These are phyloP conservation scores for Brachionichthys hirsutus DNA, from an alignment of 2,113 vertebrate species.

Conservation along the genomic window DNA sequence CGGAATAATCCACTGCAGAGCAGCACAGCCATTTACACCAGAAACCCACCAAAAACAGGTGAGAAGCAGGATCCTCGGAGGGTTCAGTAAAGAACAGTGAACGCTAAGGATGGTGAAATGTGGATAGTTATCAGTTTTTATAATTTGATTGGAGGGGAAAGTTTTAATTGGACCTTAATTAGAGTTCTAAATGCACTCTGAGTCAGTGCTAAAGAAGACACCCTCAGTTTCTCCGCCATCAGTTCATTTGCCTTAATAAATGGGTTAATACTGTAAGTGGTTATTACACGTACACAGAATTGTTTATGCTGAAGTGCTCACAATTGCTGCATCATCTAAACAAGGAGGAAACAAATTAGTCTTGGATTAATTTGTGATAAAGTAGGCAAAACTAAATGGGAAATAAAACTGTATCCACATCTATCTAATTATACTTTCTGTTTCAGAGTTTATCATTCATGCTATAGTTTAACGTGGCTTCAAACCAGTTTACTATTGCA, in stretches of 20 bases:
- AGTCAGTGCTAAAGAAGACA: slow-evolving; percentile 11
- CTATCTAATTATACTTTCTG: no score
- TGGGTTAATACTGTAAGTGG: no score
- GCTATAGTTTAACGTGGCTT: slow-evolving; percentile 16
- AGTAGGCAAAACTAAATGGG: no score
- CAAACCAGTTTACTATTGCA: slow-evolving; percentile 2
- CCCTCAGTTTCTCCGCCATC: background rate
- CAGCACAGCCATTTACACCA: slow-evolving; percentile 43
- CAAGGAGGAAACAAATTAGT: no score
- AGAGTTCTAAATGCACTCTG: slow-evolving; percentile 27
- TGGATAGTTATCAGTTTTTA: slow-evolving; percentile 51
- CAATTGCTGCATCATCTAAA: no score
- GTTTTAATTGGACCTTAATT: slow-evolving; percentile 17
- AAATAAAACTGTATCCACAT: no score
- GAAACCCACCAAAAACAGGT: slow-evolving; percentile 48
- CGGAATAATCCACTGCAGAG: slow-evolving; percentile 51
- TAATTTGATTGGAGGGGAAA: slow-evolving; percentile 35
- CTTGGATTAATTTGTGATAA: no score
- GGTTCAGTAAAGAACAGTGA: slow-evolving; percentile 32
- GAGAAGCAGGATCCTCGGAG: slow-evolving; percentile 45
- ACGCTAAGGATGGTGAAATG: slow-evolving; percentile 54
- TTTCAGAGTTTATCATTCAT: no score
- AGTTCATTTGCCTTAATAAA: background rate
- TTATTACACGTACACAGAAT: no score
- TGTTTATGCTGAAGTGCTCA: no score